Percentiles rank a stretch among this genome's conserved stretches.
These are phyloP conservation scores for Ellobium chinense DNA, from an alignment of 2,888 invertebrate genomes.

Conservation along the genomic window DNA sequence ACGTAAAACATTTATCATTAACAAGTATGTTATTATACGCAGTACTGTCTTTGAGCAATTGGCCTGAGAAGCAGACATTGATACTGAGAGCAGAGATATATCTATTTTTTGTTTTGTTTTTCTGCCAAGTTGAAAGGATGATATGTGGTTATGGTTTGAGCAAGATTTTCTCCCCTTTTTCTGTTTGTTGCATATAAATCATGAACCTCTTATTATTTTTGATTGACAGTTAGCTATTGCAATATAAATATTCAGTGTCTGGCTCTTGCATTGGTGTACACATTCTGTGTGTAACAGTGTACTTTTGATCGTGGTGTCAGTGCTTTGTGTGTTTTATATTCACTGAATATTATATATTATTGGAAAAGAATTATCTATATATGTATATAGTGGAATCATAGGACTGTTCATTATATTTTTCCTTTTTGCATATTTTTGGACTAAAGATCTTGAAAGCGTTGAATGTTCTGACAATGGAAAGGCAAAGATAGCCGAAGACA, in stretches of 20 bases:
- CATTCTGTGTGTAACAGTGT: slow-evolving; percentile 12
- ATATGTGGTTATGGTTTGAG: too few species aligned
- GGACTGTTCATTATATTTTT: neutral
- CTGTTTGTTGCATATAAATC: neutral
- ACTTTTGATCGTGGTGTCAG: slow-evolving; percentile 26
- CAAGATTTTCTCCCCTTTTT: too few species aligned
- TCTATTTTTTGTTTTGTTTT: too few species aligned
- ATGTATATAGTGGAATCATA: slow-evolving; percentile 32
- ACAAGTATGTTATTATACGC: too few species aligned
- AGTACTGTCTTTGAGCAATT: too few species aligned
- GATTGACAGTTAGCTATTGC: neutral
- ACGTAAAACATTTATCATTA: too few species aligned
- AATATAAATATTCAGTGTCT: slow-evolving; percentile 21
- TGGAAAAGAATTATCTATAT: slow-evolving; percentile 25
- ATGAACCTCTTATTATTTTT: neutral
- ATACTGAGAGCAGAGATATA: too few species aligned
- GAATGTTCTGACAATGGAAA: neutral
- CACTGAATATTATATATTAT: slow-evolving; percentile 7
- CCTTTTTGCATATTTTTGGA: neutral
- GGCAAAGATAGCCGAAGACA: neutral
- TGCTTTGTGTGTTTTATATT: slow-evolving; percentile 33
- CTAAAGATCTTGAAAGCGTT: neutral
- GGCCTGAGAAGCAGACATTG: too few species aligned
- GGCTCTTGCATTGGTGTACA: neutral
- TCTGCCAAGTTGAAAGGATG: too few species aligned